Evolutionary conservation across 1,140 invertebrate genomes (phyloP).

Genomic region (Zaprionus africanus): DNA sequence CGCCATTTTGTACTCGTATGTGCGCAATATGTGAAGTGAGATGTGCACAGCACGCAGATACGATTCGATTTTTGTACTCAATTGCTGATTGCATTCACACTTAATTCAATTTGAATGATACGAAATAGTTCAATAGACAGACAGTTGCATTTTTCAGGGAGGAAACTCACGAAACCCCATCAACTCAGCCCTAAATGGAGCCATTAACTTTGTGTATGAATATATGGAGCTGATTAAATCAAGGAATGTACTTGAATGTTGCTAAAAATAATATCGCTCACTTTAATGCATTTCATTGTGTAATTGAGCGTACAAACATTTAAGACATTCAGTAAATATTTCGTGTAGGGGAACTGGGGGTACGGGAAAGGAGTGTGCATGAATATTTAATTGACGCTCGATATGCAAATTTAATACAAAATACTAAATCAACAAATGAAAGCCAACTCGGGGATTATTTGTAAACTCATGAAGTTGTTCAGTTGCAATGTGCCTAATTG

Average conservation of each 20-base stretch:
- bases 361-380: not conserved
- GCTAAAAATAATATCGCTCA: slow-evolving; percentile 58
- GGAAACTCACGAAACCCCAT: not conserved
- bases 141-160: not conserved
- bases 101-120: slow-evolving; percentile 67
- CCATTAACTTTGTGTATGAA: not conserved
- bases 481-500: slow-evolving; percentile 16
- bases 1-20: not conserved
- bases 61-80: slow-evolving; percentile 19
- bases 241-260: not conserved
- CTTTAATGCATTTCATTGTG: slow-evolving; percentile 52
- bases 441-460: slow-evolving; percentile 25
- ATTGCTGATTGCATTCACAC: slow-evolving; percentile 65
- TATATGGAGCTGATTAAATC: slow-evolving; percentile 26
- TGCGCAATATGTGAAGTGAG: not conserved
- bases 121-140: not conserved
- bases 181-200: not conserved
- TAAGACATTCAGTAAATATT: slow-evolving; percentile 43
- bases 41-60: too few relatives aligned
- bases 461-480: not conserved
- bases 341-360: not conserved
- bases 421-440: slow-evolving; percentile 34
- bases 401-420: slow-evolving; percentile 52
- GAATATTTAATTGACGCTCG: slow-evolving; percentile 59
- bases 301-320: slow-evolving; percentile 70